These are phyloP conservation scores for Heteropelma amictum DNA, from an alignment of 2,888 invertebrate species.

Conservation along the genomic window DNA sequence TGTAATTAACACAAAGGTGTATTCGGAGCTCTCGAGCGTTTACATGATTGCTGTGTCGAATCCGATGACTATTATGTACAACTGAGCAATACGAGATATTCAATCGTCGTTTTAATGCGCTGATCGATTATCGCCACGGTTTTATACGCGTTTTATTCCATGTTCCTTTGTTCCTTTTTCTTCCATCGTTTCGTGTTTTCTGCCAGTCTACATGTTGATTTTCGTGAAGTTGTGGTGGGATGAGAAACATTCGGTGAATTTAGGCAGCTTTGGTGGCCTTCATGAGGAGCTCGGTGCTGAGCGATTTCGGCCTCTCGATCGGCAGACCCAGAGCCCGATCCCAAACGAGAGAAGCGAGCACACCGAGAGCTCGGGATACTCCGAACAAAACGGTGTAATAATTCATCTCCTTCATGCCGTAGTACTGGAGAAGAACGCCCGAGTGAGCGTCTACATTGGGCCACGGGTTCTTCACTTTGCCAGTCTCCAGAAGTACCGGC, in stretches of 20 bases:
- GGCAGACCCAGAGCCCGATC: conserved; percentile 90
- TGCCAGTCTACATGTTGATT: conserved; percentile 18
- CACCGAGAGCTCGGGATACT: conserved; percentile 91
- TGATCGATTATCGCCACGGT: background rate
- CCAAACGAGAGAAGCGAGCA: conserved; percentile 89
- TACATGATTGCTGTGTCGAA: conserved; percentile 34
- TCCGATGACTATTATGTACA: conserved; percentile 29
- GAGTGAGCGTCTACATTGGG: conserved; percentile 99
- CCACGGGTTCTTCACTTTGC: conserved; percentile 99
- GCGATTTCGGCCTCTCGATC: conserved; percentile 91
- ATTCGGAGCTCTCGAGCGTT: conserved; percentile 24
- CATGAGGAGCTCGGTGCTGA: conserved; percentile 78
- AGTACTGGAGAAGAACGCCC: conserved; percentile 87
- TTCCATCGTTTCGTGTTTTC: conserved; percentile 13
- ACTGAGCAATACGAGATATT: conserved; percentile 45
- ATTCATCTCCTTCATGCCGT: conserved; percentile 92
- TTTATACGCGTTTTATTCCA: background rate
- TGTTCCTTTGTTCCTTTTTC: conserved; percentile 26
- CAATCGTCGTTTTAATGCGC: conserved; percentile 24
- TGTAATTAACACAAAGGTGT: conserved; percentile 27
- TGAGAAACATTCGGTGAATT: conserved; percentile 41
- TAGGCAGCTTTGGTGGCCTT: conserved; percentile 73
- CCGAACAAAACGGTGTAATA: conserved; percentile 95
- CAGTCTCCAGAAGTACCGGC: conserved; percentile 93
- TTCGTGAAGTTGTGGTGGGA: conserved; percentile 27